A percentile compares a stretch with the other conserved stretches of the same genome.
Evolutionary conservation across 2,797 vertebrate genomes (phyloP).

Genomic region (Sparidentex hasta): DNA sequence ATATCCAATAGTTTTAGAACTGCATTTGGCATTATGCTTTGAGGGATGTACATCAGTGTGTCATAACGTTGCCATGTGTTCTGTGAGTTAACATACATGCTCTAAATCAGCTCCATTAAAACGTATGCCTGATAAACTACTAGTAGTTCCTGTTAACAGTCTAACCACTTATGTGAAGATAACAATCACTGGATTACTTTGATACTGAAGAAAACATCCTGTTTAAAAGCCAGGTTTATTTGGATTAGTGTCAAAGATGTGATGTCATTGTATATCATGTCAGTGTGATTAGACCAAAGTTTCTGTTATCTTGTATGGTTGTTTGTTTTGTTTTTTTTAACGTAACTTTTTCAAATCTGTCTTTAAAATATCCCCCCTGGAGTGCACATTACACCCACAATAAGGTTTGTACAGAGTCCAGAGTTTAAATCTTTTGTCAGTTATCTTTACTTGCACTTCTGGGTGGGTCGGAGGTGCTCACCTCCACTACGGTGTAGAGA

Average conservation of each 20-base stretch:
- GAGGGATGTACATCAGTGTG: background rate
- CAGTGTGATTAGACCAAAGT: background rate
- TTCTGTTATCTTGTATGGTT: no score
- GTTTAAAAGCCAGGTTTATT: background rate
- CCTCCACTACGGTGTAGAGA: no score
- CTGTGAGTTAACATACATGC: no score
- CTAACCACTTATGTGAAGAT: background rate
- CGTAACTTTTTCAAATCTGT: no score
- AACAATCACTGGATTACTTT: background rate
- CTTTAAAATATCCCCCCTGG: no score
- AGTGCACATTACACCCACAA: no score
- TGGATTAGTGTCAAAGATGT: background rate
- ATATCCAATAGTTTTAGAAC: background rate
- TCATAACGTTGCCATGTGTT: background rate
- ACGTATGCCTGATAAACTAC: fast-evolving
- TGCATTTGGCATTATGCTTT: background rate
- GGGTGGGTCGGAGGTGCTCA: no score
- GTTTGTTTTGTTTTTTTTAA: no score
- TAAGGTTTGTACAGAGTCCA: no score
- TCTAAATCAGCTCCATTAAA: background rate
- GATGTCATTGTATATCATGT: background rate
- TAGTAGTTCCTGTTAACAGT: background rate
- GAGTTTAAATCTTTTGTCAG: no score
- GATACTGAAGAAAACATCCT: background rate
- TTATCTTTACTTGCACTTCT: no score